phyloP scores from a whole-genome alignment of 2,888 invertebrate species.

The Leptinotarsa rubiginosa region DNA sequence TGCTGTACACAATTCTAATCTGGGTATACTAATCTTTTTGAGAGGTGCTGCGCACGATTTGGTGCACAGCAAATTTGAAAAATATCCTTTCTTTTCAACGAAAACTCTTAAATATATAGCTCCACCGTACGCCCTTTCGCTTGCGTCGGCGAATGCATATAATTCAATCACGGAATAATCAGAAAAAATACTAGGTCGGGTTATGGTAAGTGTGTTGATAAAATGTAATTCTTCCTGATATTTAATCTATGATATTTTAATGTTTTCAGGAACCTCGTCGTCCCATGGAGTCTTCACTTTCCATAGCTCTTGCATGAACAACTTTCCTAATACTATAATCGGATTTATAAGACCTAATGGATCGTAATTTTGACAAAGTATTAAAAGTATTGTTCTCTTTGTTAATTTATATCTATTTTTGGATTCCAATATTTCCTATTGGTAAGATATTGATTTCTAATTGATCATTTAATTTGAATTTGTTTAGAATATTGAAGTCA shows the following conservation, averaged over 20 bases:
- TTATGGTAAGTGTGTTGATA: constrained; percentile 15
- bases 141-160: constrained; percentile 20
- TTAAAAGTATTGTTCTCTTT: constrained; percentile 12
- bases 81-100: not conserved
- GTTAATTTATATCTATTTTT: not conserved
- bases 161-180: constrained; percentile 15
- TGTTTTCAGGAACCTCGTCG: not conserved
- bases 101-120: constrained; percentile 12
- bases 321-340: constrained; percentile 13
- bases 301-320: constrained; percentile 23
- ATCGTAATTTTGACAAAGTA: constrained; percentile 20
- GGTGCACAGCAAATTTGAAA: constrained; percentile 13
- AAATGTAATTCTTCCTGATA: not conserved
- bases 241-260: not conserved
- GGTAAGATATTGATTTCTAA: no score
- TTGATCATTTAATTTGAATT: no score
- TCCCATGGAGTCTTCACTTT: constrained; percentile 20
- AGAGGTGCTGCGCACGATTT: constrained; percentile 27
- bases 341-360: constrained; percentile 14
- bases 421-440: no score
- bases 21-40: constrained; percentile 24
- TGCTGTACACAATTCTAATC: constrained; percentile 23
- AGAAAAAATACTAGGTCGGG: constrained; percentile 6
- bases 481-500: no score
- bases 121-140: constrained; percentile 28